phyloP scores from a whole-genome alignment of 2,888 invertebrate genomes.

The Boloria euphrosyne region DNA sequence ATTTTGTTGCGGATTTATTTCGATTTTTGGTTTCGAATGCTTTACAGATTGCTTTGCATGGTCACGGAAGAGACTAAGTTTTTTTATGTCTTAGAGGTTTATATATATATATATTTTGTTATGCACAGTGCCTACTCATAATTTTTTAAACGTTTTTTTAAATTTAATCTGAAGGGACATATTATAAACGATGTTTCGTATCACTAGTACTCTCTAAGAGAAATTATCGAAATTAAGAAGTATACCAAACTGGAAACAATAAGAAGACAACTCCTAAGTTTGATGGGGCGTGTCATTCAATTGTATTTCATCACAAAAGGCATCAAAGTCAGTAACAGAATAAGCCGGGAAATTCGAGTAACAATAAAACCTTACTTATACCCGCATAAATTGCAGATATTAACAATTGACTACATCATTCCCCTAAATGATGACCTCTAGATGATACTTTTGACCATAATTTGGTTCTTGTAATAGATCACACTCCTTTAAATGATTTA shows the following conservation, averaged over 20 bases:
- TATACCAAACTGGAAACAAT: constrained; percentile 14
- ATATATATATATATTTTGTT: too few species aligned
- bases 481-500: not conserved
- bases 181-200: too few species aligned
- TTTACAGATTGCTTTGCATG: too few species aligned
- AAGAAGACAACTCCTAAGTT: constrained; percentile 12
- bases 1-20: too few species aligned
- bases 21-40: too few species aligned
- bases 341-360: constrained; percentile 49
- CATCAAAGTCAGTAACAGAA: constrained; percentile 47
- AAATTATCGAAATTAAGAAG: constrained; percentile 17
- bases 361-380: constrained; percentile 58
- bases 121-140: too few species aligned
- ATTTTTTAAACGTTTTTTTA: too few species aligned
- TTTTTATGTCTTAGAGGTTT: too few species aligned
- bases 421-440: constrained; percentile 52
- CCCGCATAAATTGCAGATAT: constrained; percentile 59
- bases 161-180: too few species aligned
- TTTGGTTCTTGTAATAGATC: constrained; percentile 37
- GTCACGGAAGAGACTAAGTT: too few species aligned
- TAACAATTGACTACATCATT: constrained; percentile 53
- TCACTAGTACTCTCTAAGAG: not conserved
- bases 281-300: constrained; percentile 27
- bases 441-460: constrained; percentile 50
- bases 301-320: constrained; percentile 40